Evolutionary conservation across 1,140 invertebrate genomes (phyloP).

Genomic region (Drosophila pseudoobscura): DNA sequence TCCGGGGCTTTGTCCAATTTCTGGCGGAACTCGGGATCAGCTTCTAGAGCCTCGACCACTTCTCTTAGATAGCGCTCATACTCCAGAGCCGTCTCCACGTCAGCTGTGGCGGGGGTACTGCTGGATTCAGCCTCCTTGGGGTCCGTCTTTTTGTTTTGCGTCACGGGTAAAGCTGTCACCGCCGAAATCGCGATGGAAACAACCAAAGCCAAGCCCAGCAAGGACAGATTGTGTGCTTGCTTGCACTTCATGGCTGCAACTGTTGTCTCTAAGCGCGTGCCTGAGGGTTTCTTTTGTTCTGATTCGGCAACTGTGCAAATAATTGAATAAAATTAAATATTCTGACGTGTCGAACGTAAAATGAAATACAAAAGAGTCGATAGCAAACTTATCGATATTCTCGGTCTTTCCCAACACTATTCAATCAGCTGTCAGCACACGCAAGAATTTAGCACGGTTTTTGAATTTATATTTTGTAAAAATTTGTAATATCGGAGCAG

Average conservation of each 20-base stretch:
- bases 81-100: constrained; percentile 84
- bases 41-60: constrained; percentile 93
- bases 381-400: no score
- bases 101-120: constrained; percentile 58
- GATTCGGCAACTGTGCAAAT: constrained; percentile 47
- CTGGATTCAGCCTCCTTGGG: constrained; percentile 50
- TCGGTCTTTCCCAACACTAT: no score
- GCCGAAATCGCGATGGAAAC: constrained; percentile 8
- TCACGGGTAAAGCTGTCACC: constrained; percentile 61
- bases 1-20: constrained; percentile 92
- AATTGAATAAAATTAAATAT: constrained; percentile 29
- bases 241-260: constrained; percentile 39
- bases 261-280: neutral
- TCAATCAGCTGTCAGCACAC: no score
- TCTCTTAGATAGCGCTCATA: constrained; percentile 94
- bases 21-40: constrained; percentile 91
- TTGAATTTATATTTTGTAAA: no score
- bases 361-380: no score
- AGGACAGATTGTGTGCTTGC: constrained; percentile 22
- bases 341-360: constrained; percentile 42
- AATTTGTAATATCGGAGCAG: no score
- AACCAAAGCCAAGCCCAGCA: constrained; percentile 37
- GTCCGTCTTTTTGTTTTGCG: constrained; percentile 67
- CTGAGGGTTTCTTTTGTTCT: constrained; percentile 25
- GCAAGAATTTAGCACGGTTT: no score